Evolutionary conservation across 2,797 vertebrate genomes (phyloP).

Genomic region (Cossypha niveicapilla): DNA sequence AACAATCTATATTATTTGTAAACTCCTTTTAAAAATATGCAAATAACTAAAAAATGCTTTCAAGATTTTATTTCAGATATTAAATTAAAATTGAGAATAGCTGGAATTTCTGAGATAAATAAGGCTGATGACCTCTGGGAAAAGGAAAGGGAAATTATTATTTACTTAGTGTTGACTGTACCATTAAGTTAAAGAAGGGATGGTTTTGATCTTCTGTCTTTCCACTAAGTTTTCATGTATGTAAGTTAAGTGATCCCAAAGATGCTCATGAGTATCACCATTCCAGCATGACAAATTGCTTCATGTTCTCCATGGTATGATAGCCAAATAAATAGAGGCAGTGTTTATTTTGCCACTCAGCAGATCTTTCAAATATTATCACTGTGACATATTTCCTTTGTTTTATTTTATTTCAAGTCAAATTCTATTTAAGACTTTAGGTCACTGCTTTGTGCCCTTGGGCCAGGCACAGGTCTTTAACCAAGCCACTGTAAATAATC

Average conservation of each 20-base stretch:
- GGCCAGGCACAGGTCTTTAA: constrained; percentile 47
- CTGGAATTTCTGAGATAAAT: constrained; percentile 1
- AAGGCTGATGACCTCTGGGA: not conserved
- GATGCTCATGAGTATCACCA: not conserved
- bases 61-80: not conserved
- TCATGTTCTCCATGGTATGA: not conserved
- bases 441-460: constrained; percentile 46
- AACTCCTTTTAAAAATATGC: not conserved
- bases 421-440: constrained; percentile 62
- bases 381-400: constrained; percentile 48
- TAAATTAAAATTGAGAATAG: not conserved
- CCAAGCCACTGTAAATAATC: constrained; percentile 46
- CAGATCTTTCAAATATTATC: constrained; percentile 70
- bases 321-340: constrained; percentile 41
- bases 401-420: constrained; percentile 66
- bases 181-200: not conserved
- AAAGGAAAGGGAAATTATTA: not conserved
- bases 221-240: not conserved
- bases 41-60: not conserved
- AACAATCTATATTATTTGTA: not conserved
- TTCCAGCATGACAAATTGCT: not conserved
- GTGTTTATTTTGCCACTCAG: constrained; percentile 61
- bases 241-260: not conserved
- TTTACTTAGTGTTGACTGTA: not conserved
- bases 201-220: not conserved